Conservation (phyloP, 2,797 vertebrate species). For the Sebastes kiyomatsui region DNA sequence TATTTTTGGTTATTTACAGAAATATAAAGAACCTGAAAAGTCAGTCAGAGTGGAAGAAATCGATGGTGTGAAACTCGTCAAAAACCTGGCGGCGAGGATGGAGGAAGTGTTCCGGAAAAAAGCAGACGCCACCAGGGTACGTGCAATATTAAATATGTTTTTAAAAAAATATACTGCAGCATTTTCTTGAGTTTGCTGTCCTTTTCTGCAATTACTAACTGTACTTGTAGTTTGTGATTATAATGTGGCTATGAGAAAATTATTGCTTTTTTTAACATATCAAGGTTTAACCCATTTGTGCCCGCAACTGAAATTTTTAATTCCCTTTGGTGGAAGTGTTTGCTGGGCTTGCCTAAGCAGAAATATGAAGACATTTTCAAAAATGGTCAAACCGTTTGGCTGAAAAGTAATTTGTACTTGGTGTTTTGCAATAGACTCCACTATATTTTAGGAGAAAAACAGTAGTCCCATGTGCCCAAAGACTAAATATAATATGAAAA, state of each 20-base stretch:
- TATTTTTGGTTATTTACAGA: conserved; percentile 80
- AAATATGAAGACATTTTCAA: no score
- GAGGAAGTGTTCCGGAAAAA: conserved; percentile 97
- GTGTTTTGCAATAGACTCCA: no score
- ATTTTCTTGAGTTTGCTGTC: neutral
- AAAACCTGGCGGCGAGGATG: conserved; percentile 94
- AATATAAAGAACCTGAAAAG: conserved; percentile 96
- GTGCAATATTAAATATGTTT: conserved; percentile 45
- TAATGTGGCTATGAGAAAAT: neutral
- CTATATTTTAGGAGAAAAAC: no score
- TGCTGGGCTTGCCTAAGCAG: no score
- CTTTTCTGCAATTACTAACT: neutral
- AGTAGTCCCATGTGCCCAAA: no score
- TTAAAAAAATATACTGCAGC: neutral
- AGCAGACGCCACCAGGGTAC: conserved; percentile 92
- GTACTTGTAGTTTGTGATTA: neutral
- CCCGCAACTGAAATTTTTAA: no score
- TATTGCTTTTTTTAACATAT: neutral
- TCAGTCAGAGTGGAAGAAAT: conserved; percentile 94
- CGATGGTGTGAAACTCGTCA: conserved; percentile 94
- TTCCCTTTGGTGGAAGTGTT: no score
- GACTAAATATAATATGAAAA: no score
- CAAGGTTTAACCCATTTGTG: neutral
- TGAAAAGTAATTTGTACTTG: no score
- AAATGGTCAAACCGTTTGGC: no score